These are phyloP conservation scores for Hyposmocoma kahamanoa DNA, from an alignment of 1,140 invertebrate species.

Conservation along the genomic window DNA sequence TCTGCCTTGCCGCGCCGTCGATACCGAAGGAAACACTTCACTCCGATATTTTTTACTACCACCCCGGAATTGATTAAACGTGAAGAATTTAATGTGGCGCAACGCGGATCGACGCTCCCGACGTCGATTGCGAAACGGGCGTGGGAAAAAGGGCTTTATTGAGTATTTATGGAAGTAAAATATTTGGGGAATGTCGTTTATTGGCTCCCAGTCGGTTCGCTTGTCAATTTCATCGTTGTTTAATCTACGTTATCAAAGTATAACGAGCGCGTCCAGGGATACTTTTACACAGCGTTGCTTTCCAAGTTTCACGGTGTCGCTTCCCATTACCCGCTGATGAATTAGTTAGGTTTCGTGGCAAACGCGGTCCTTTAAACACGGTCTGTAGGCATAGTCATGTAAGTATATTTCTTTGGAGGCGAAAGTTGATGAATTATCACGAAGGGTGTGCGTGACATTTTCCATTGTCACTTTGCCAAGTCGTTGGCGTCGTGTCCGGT, in stretches of 20 bases:
- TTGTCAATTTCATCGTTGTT: conserved; percentile 31
- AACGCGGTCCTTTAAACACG: too few species aligned
- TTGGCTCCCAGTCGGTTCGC: conserved; percentile 25
- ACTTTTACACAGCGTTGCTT: neutral
- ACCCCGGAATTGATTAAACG: conserved; percentile 50
- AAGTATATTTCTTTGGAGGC: neutral
- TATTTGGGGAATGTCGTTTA: conserved; percentile 41
- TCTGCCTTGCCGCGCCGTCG: conserved; percentile 30
- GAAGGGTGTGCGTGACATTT: conserved; percentile 1
- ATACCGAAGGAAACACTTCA: conserved; percentile 40
- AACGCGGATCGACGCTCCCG: conserved; percentile 28
- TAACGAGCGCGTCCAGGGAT: conserved; percentile 2
- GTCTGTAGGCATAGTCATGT: neutral
- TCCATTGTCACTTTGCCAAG: conserved; percentile 3
- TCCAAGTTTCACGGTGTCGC: neutral
- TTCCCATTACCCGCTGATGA: neutral
- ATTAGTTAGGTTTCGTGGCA: too few species aligned
- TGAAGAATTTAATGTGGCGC: conserved; percentile 54
- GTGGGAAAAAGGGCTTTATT: conserved; percentile 39
- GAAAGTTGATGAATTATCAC: conserved; percentile 1
- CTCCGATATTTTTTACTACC: conserved; percentile 40
- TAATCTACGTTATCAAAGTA: conserved; percentile 19
- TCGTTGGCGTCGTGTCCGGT: conserved; percentile 1
- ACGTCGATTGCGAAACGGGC: conserved; percentile 40
- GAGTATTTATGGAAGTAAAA: conserved; percentile 43